A percentile compares a stretch with the other conserved stretches of the same genome.
phyloP scores from a whole-genome alignment of 2,797 vertebrate genomes.

The Setipinna tenuifilis region DNA sequence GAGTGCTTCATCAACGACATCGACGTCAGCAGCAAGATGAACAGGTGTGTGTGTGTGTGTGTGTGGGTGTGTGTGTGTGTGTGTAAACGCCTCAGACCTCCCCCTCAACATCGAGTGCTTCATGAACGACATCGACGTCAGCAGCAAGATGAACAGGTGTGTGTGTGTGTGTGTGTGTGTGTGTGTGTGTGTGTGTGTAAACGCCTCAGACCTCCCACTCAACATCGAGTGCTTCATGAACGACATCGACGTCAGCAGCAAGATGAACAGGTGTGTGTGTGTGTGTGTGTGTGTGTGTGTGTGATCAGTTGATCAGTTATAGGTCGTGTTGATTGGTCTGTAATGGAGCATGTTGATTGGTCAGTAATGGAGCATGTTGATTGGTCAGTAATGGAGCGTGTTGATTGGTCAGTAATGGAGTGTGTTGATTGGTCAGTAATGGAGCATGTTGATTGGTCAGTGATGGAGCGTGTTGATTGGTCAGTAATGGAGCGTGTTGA shows the following conservation, averaged over 20 bases:
- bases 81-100: constrained; percentile 87
- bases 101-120: constrained; percentile 98
- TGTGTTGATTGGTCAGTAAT: no score
- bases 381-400: no score
- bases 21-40: constrained; percentile 93
- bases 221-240: constrained; percentile 99
- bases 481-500: no score
- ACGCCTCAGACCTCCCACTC: constrained; percentile 92
- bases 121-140: constrained; percentile 97
- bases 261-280: constrained; percentile 84
- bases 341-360: no score
- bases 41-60: constrained; percentile 72
- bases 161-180: not conserved
- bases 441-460: no score
- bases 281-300: not conserved
- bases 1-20: constrained; percentile 99
- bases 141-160: constrained; percentile 91
- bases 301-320: not conserved
- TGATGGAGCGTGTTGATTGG: no score
- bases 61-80: no score
- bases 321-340: not conserved
- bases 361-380: no score
- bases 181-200: constrained; percentile 51
- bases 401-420: no score
- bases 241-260: constrained; percentile 92